Conservation (phyloP, 2,888 invertebrate species). For the Chrysolina americana region DNA sequence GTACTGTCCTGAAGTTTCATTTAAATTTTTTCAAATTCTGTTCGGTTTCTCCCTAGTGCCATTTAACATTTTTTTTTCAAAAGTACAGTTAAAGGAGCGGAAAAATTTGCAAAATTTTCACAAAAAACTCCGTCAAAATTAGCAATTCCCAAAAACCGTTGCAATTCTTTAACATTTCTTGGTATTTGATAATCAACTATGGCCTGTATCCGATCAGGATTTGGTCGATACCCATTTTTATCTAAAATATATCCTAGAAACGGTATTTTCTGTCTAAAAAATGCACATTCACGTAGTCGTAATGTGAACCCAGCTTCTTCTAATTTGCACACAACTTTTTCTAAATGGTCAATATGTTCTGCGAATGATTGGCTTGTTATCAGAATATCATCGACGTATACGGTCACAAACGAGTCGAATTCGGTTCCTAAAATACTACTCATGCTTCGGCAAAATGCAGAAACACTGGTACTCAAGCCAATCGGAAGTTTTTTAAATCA, state of each 20-base stretch:
- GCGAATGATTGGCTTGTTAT: slow-evolving; percentile 32
- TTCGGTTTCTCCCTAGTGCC: background rate
- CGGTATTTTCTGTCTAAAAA: slow-evolving; percentile 32
- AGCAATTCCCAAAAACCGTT: slow-evolving; percentile 53
- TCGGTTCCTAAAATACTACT: slow-evolving; percentile 32
- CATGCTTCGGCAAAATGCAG: slow-evolving; percentile 29
- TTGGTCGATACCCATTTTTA: slow-evolving; percentile 29
- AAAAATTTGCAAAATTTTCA: slow-evolving; percentile 44
- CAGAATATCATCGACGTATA: slow-evolving; percentile 44
- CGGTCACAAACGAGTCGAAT: slow-evolving; percentile 29
- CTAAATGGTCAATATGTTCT: slow-evolving; percentile 40
- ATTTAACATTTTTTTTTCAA: background rate
- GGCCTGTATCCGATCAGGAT: slow-evolving; percentile 47
- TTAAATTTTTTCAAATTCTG: slow-evolving; percentile 31
- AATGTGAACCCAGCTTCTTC: slow-evolving; percentile 34
- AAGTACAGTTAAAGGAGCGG: slow-evolving; percentile 28
- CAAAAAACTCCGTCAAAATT: slow-evolving; percentile 50
- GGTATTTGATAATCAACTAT: slow-evolving; percentile 56
- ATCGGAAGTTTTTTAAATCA: slow-evolving; percentile 44
- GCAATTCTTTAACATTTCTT: slow-evolving; percentile 53
- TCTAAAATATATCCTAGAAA: slow-evolving; percentile 42
- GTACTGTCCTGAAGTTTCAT: slow-evolving; percentile 20
- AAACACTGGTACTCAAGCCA: slow-evolving; percentile 35
- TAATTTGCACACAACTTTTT: slow-evolving; percentile 33
- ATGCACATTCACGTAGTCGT: slow-evolving; percentile 36